phyloP scores from a whole-genome alignment of 2,113 vertebrate species.

The Spermophilus dauricus region DNA sequence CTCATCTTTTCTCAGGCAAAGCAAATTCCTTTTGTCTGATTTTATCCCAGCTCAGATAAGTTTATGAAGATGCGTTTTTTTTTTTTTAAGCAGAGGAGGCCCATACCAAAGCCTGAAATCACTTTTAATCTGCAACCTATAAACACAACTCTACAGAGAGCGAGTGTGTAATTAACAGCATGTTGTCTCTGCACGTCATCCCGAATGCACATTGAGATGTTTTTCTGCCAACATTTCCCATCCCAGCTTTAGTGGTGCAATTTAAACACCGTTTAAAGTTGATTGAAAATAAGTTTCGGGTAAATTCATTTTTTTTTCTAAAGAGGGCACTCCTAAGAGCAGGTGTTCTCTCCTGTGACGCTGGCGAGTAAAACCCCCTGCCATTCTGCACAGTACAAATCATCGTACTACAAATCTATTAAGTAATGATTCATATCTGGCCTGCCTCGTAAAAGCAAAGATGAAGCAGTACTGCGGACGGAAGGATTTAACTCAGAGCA shows the following conservation, averaged over 20 bases:
- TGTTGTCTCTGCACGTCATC: neutral
- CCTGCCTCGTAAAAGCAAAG: slow-evolving; percentile 67
- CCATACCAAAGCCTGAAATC: neutral
- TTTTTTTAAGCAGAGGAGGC: slow-evolving; percentile 45
- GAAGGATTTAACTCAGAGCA: slow-evolving; percentile 15
- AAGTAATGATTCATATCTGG: slow-evolving; percentile 63
- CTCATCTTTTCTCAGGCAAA: slow-evolving; percentile 33
- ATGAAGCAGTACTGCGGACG: slow-evolving; percentile 5
- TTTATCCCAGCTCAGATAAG: slow-evolving; percentile 34
- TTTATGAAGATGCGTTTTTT: slow-evolving; percentile 54
- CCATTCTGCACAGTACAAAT: slow-evolving; percentile 45
- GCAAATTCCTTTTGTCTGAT: slow-evolving; percentile 13
- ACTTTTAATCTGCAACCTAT: slow-evolving; percentile 38
- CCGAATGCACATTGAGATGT: slow-evolving; percentile 55
- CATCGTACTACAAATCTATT: slow-evolving; percentile 14
- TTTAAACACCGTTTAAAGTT: slow-evolving; percentile 38
- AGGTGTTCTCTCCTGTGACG: slow-evolving; percentile 71
- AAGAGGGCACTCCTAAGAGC: slow-evolving; percentile 65
- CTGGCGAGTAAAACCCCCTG: slow-evolving; percentile 62
- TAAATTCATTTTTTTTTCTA: slow-evolving; percentile 57
- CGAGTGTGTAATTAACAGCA: slow-evolving; percentile 10
- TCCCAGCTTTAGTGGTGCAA: slow-evolving; percentile 13
- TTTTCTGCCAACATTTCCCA: slow-evolving; percentile 56
- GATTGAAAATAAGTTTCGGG: slow-evolving; percentile 45
- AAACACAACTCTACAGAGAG: slow-evolving; percentile 51